Percentiles rank a stretch among this genome's conserved stretches.
phyloP scores from a whole-genome alignment of 2,888 invertebrate species.

The Machimus atricapillus region DNA sequence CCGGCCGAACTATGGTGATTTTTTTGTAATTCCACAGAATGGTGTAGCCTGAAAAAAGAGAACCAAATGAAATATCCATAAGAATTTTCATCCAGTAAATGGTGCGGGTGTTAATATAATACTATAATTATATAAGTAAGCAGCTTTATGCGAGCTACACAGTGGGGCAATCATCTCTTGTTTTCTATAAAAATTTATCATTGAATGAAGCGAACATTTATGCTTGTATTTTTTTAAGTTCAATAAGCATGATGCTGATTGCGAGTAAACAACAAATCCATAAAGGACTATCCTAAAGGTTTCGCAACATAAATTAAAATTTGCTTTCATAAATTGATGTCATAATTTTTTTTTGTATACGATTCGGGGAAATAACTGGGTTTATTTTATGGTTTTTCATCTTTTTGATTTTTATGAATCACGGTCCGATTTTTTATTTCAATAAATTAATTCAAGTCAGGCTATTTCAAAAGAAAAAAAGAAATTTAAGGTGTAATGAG shows the following conservation, averaged over 20 bases:
- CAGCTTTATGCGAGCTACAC: background rate
- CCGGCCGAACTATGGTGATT: slow-evolving; percentile 86
- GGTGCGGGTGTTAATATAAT: background rate
- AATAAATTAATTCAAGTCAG: background rate
- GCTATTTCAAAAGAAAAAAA: background rate
- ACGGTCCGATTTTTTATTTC: background rate
- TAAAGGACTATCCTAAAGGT: background rate
- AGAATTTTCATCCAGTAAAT: background rate
- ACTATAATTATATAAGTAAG: background rate
- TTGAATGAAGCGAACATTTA: background rate
- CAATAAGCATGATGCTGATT: background rate
- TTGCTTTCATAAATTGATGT: background rate
- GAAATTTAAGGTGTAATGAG: no score
- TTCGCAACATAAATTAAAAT: background rate
- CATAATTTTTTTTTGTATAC: background rate
- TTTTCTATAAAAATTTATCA: background rate
- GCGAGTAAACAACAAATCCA: background rate
- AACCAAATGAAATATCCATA: slow-evolving; percentile 38
- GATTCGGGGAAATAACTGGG: background rate
- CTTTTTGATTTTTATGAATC: background rate
- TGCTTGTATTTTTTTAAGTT: background rate
- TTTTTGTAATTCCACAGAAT: slow-evolving; percentile 85
- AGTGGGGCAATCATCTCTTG: background rate
- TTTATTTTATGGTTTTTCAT: background rate
- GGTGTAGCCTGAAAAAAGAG: slow-evolving; percentile 72